These are phyloP conservation scores for Leptinotarsa haldemani DNA, from an alignment of 2,888 invertebrate species.

Conservation along the genomic window DNA sequence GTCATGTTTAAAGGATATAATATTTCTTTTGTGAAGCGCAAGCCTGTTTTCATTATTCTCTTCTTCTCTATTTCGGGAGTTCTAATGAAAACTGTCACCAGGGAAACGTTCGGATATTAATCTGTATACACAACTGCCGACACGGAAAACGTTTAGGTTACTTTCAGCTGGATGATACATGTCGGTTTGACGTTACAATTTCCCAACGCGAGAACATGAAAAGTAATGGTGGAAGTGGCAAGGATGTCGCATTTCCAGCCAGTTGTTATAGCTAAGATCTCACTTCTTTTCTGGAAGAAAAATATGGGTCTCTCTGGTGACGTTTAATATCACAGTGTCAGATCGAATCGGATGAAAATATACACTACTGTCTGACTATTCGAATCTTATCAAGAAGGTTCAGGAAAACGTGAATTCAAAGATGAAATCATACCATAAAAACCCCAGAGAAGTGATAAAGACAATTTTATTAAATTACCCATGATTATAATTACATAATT, in stretches of 20 bases:
- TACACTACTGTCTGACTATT: no score
- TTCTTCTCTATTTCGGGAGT: background rate
- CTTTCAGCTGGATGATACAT: background rate
- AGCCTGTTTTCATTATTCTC: background rate
- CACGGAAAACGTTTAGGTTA: background rate
- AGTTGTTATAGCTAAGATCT: no score
- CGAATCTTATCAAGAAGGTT: no score
- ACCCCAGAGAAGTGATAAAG: no score
- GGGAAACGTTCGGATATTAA: constrained; percentile 7
- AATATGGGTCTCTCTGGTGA: no score
- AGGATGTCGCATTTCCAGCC: background rate
- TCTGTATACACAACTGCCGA: constrained; percentile 1
- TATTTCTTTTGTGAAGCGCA: constrained; percentile 4
- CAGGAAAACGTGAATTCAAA: no score
- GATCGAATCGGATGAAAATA: no score
- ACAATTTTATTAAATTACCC: no score
- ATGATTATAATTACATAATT: no score
- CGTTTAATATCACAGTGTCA: no score
- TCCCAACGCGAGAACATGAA: background rate
- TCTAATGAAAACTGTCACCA: constrained; percentile 15
- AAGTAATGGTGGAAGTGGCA: background rate
- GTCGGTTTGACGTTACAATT: background rate
- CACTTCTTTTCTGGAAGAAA: no score
- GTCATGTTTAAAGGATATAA: constrained; percentile 1
- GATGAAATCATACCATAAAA: no score